These are phyloP conservation scores for Callipepla squamata DNA, from an alignment of 2,113 vertebrate genomes.

Conservation along the genomic window DNA sequence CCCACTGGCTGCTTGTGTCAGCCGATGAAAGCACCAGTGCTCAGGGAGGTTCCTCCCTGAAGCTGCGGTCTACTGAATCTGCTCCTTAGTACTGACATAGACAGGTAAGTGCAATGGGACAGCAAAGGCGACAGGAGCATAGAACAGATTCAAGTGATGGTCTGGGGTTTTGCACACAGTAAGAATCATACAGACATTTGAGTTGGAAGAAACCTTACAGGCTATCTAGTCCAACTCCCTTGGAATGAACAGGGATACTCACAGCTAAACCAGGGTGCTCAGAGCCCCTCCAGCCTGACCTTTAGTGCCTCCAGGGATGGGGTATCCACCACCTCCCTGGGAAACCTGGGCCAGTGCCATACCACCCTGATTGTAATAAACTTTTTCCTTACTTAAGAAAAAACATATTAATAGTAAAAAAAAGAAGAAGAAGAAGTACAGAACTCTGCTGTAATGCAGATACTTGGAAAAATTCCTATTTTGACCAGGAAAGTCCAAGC, in stretches of 20 bases:
- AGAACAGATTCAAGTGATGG: neutral
- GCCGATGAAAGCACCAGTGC: fast-evolving
- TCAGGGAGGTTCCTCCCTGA: neutral
- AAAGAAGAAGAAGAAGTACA: neutral
- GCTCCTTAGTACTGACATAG: neutral
- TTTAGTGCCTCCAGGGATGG: too few relatives aligned
- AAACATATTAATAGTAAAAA: too few relatives aligned
- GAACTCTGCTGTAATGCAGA: neutral
- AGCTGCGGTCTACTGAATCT: neutral
- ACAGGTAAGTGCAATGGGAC: neutral
- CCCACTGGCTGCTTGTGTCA: neutral
- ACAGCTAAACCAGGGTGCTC: too few relatives aligned
- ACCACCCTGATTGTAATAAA: too few relatives aligned
- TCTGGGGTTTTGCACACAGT: neutral
- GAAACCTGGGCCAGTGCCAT: too few relatives aligned
- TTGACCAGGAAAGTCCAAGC: neutral
- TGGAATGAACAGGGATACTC: too few relatives aligned
- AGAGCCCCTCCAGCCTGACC: too few relatives aligned
- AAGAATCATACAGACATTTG: neutral
- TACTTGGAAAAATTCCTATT: neutral
- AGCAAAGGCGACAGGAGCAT: neutral
- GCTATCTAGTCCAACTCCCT: too few relatives aligned
- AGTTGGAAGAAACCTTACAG: too few relatives aligned
- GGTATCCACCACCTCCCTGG: too few relatives aligned
- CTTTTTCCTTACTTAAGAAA: too few relatives aligned